Evolutionary conservation across 2,797 vertebrate species (phyloP), one percentile per base, ranked within the genome.

Genomic region (Diceros bicornis): DNA sequence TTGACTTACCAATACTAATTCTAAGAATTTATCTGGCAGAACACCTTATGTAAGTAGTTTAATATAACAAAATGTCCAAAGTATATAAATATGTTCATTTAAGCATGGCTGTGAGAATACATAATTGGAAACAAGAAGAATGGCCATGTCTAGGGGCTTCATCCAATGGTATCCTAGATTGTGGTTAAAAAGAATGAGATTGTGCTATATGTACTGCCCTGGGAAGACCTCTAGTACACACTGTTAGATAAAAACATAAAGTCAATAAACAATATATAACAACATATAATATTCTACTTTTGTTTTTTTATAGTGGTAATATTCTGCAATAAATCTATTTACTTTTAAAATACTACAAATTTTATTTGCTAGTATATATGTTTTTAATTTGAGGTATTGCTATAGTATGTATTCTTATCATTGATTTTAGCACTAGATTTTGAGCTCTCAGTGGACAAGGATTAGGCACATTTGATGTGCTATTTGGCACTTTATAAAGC

Each of bases 291-390:
- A 37, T 7, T 41, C 23, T 37, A 37, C 2, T 64, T 95, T 68
- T 12, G 5, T 34, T 47, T 16, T 16, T 68, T 71, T 69, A 37
- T 29, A 66, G 17, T 11, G 14, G 1, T 64, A 79, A 32, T 74
- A n/a, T 32, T 77, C 14, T 62, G 17, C 2, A 12, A 32, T 47
- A 55, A 78, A 59, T 16, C 2, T 44, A 47, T n/a, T 89, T 95
- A 17, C 9, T 87, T 95, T 93, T 21, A 86, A 96, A 57, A 50
- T 44, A 75, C 13, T 83, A 10, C 13, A 69, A 62, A 72, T 41
- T 69, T 94, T 68, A 68, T 34, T 59, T 82, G 10, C 29, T 82
- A 50, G 11, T 41, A 61, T 21, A 61, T 17, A 21, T 44, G 55
- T 27, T 66, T 79, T 79, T 69, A 91, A 59, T 90, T 82, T n/a